Conservation (phyloP, 2,113 vertebrate genomes). For the Chitala chitala region DNA sequence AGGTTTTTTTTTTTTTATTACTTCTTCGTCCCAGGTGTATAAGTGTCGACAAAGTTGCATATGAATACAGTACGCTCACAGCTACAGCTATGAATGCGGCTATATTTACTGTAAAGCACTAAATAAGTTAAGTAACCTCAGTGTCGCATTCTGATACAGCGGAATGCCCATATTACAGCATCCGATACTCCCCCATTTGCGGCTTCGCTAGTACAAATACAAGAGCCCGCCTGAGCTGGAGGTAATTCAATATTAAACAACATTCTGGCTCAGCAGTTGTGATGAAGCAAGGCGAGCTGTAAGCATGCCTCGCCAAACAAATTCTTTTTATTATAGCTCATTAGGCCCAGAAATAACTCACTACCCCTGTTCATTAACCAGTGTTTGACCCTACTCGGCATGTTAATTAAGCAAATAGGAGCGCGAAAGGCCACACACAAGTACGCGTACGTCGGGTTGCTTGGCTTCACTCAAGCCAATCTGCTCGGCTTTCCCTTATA, state of each 20-base stretch:
- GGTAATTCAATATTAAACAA: slow-evolving; percentile 76
- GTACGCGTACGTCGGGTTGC: slow-evolving; percentile 30
- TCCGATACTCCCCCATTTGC: slow-evolving; percentile 76
- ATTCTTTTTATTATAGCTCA: slow-evolving; percentile 75
- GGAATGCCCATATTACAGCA: slow-evolving; percentile 82
- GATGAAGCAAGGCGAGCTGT: slow-evolving; percentile 53
- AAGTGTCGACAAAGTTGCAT: not conserved
- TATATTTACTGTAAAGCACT: slow-evolving; percentile 56
- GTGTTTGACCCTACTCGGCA: slow-evolving; percentile 46
- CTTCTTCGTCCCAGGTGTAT: too few species aligned
- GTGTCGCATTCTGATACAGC: slow-evolving; percentile 70
- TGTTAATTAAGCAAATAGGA: slow-evolving; percentile 59
- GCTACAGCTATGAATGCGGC: slow-evolving; percentile 60
- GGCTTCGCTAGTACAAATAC: slow-evolving; percentile 62
- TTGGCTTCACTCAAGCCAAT: slow-evolving; percentile 32
- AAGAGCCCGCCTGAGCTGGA: slow-evolving; percentile 62
- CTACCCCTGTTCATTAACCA: slow-evolving; percentile 61
- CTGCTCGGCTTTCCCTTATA: slow-evolving; percentile 31
- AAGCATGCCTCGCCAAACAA: slow-evolving; percentile 62
- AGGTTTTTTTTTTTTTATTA: too few species aligned
- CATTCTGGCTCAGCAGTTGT: slow-evolving; percentile 73
- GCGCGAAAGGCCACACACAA: slow-evolving; percentile 36
- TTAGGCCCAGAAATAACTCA: slow-evolving; percentile 69
- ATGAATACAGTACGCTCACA: slow-evolving; percentile 45
- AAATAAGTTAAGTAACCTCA: slow-evolving; percentile 80